phyloP scores from a whole-genome alignment of 1,140 invertebrate genomes.

The Chironomus tepperi region DNA sequence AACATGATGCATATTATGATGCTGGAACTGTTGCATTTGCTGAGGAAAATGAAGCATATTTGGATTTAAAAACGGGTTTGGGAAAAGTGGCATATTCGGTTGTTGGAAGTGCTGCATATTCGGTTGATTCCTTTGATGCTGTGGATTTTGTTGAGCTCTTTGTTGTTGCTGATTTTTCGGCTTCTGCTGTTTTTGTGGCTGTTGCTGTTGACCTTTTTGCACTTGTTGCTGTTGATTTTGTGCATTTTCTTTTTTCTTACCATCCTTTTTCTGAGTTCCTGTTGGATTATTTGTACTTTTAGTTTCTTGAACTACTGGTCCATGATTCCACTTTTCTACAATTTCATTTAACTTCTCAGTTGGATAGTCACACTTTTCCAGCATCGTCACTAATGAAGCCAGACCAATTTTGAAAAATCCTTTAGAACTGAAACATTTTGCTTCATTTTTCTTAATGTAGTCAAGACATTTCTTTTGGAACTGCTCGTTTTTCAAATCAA shows the following conservation, averaged over 20 bases:
- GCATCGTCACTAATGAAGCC: neutral
- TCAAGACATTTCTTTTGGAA: constrained; percentile 1
- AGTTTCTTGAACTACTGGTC: neutral
- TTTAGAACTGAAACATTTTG: constrained; percentile 17
- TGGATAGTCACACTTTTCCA: neutral
- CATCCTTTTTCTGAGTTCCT: neutral
- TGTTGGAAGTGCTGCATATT: neutral
- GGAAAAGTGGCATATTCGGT: too few relatives aligned
- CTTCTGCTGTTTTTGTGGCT: neutral
- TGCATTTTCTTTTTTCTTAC: neutral
- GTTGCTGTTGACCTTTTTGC: neutral
- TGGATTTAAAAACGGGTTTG: too few relatives aligned
- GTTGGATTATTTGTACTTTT: too few relatives aligned
- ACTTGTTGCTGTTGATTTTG: neutral
- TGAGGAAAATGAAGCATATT: neutral
- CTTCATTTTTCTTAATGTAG: neutral
- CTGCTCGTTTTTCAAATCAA: neutral
- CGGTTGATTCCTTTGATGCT: too few relatives aligned
- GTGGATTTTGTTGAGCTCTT: neutral
- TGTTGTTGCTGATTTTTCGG: neutral
- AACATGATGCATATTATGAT: too few relatives aligned
- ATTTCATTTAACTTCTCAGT: neutral
- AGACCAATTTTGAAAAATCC: neutral
- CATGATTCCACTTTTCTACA: constrained; percentile 5
- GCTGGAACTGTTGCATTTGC: neutral